Evolutionary conservation across 2,888 invertebrate species (phyloP), one percentile per base, ranked within the genome.

Genomic region (Scrobipalpa atriplicella): DNA sequence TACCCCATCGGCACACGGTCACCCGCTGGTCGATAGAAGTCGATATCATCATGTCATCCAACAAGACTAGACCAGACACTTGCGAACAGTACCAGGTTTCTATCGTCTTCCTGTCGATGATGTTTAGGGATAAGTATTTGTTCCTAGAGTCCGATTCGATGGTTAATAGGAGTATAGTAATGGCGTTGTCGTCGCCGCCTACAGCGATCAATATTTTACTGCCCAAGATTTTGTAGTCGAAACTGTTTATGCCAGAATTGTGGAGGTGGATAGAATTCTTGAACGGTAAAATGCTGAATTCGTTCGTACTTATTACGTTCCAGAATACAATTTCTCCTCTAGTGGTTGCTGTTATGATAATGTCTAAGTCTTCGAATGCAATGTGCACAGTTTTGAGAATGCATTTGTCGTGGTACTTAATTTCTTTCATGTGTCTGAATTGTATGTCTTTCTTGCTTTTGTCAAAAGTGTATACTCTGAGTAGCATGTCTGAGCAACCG

Each of bases 181-280:
- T 66, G 91, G 88, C 67, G 86, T 96, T 96, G 80, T 98, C 98
- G 81, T 98, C 98, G 0, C 98, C 98, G 3, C 97, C 97, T 7
- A 96, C 96, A 0, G 94, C 91, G 63, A 97, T 75, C 52, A 96
- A 75, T 64, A 94, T 82, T 41, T 79, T 77, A 18, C 87, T 79
- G 19, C 90, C 82, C 67, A 94, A 68, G 16, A 81, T 62, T 68
- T 86, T 82, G 21, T 93, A 84, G 77, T 94, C 94, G 64, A 95
- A 87, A 71, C 95, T 93, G 81, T 97, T 97, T 47, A 98, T 95
- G 2, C 97, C 98, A 5, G 96, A 96, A 79, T 95, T 95, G 80
- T 98, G 97, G 1, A 93, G 81, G 38, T 81, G 80, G 36, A 90
- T 84, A 66, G 93, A 88, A 13, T 16, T 36, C 7, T 64, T 9